phyloP scores from a whole-genome alignment of 2,113 vertebrate genomes.

The Malurus melanocephalus region DNA sequence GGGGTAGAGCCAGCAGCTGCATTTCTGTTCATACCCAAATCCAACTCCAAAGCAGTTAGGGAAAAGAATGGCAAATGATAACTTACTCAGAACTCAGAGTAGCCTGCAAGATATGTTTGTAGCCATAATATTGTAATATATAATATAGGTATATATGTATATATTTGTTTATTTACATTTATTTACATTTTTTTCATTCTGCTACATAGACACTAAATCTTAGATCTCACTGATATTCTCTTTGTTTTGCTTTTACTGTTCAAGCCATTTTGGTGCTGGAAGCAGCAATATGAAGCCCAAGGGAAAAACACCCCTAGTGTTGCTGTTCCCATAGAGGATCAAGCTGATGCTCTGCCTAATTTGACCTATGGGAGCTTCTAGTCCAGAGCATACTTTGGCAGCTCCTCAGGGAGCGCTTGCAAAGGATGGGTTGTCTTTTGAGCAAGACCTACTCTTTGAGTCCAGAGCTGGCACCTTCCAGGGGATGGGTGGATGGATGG shows the following conservation, averaged over 20 bases:
- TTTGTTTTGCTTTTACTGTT: background rate
- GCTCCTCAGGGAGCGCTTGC: background rate
- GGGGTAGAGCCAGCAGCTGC: rapidly evolving
- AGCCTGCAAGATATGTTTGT: background rate
- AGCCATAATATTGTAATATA: background rate
- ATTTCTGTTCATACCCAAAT: background rate
- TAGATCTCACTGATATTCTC: background rate
- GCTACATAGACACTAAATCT: background rate
- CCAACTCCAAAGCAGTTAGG: background rate
- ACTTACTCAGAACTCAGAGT: background rate
- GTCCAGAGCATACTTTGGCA: background rate
- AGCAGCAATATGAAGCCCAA: background rate
- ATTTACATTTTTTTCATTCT: background rate
- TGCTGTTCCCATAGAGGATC: background rate
- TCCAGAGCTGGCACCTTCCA: background rate
- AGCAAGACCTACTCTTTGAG: background rate
- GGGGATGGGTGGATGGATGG: background rate
- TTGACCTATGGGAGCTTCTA: background rate
- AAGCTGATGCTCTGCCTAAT: background rate
- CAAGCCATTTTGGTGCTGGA: background rate
- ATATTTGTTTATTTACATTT: background rate
- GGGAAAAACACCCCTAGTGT: background rate
- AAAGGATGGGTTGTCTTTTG: background rate
- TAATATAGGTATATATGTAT: background rate
- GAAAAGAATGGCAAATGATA: background rate